These are phyloP conservation scores for Tiliqua scincoides DNA, from an alignment of 2,113 vertebrate genomes.

Conservation along the genomic window DNA sequence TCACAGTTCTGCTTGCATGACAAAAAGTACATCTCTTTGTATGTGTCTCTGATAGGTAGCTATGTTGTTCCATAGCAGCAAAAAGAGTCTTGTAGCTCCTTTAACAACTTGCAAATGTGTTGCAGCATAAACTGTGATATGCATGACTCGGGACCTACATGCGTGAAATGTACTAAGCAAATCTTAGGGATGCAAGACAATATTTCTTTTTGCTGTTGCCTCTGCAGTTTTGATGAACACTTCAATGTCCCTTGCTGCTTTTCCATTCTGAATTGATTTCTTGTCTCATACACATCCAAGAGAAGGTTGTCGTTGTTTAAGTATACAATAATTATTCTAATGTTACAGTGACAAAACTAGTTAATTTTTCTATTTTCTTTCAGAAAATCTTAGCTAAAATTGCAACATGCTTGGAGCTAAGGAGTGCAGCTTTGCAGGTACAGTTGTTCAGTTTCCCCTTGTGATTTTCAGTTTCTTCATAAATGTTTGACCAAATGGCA, in stretches of 20 bases:
- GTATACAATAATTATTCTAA: neutral
- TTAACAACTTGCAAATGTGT: no score
- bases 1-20: neutral
- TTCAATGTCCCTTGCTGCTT: neutral
- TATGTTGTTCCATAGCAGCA: no score
- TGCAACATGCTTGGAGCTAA: slow-evolving; percentile 96
- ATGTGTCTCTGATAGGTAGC: no score
- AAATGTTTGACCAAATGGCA: neutral
- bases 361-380: slow-evolving; percentile 30
- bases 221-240: neutral
- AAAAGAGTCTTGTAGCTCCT: no score
- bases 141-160: neutral
- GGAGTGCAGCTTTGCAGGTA: slow-evolving; percentile 95
- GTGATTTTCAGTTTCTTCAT: slow-evolving; percentile 19
- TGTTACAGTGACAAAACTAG: neutral
- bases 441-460: slow-evolving; percentile 12
- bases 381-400: slow-evolving; percentile 97
- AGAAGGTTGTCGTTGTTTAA: slow-evolving; percentile 20
- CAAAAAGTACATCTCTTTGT: neutral
- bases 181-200: neutral
- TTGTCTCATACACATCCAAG: neutral
- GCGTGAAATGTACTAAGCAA: neutral
- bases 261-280: neutral
- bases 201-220: neutral
- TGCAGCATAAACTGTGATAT: neutral